phyloP scores from a whole-genome alignment of 2,113 vertebrate species.

The Cinclus mexicanus region DNA sequence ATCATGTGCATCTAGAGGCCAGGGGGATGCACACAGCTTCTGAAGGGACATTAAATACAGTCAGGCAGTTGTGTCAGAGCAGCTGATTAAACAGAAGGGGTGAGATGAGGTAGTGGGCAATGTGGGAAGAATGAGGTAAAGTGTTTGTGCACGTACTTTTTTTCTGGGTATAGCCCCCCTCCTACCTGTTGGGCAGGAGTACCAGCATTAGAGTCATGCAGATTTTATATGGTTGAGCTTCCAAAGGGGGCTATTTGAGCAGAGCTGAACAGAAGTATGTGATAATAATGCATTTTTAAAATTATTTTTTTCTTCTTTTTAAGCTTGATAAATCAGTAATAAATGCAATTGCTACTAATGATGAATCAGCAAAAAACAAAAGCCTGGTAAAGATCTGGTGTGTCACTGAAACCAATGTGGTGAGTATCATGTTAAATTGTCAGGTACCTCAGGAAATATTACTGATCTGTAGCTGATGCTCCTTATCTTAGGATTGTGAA shows the following conservation, averaged over 20 bases:
- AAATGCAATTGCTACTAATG: constrained; percentile 81
- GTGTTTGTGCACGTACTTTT: fast-evolving
- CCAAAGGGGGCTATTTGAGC: not conserved
- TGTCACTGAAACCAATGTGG: constrained; percentile 74
- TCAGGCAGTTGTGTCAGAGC: not conserved
- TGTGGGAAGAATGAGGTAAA: not conserved
- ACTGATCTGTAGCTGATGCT: not conserved
- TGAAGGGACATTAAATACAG: not conserved
- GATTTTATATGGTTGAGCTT: not conserved
- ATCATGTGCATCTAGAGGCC: not conserved
- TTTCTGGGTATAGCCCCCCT: not conserved
- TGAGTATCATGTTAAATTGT: constrained; percentile 66
- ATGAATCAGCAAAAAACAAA: constrained; percentile 83
- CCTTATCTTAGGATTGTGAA: not conserved
- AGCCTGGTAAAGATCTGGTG: constrained; percentile 92
- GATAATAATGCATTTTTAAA: not conserved
- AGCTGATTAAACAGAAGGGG: not conserved
- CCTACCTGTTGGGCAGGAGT: not conserved
- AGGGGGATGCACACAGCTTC: not conserved
- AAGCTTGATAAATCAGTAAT: constrained; percentile 93
- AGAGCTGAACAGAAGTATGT: not conserved
- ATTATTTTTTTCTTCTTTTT: not conserved
- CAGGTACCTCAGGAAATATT: not conserved
- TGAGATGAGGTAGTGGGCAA: not conserved
- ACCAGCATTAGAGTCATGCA: not conserved